Evolutionary conservation across 1,140 invertebrate genomes (phyloP).

Genomic region (Drosophila seguyi): DNA sequence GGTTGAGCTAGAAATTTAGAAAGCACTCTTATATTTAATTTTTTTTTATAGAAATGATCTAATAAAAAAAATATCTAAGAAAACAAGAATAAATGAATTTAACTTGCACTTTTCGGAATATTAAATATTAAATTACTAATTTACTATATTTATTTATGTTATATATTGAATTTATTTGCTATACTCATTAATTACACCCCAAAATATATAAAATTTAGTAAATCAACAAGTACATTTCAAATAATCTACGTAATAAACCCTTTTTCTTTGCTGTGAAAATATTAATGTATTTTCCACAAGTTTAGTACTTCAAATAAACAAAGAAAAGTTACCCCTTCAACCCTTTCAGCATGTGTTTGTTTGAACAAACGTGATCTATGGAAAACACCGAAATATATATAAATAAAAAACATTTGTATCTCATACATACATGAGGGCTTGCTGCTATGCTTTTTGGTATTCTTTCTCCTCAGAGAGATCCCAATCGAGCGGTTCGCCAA

Average conservation of each 20-base stretch:
- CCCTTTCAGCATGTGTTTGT: constrained; percentile 18
- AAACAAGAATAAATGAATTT: no score
- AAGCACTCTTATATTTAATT: no score
- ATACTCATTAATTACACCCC: no score
- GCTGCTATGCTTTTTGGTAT: not conserved
- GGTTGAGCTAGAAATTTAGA: not conserved
- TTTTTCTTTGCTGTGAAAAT: constrained; percentile 15
- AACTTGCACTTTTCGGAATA: no score
- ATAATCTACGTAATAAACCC: not conserved
- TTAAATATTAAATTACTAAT: no score
- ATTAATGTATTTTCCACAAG: constrained; percentile 18
- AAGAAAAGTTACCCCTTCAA: constrained; percentile 7
- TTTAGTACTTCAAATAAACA: constrained; percentile 14
- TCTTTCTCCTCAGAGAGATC: constrained; percentile 45
- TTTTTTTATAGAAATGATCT: not conserved
- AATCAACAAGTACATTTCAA: not conserved
- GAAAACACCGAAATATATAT: constrained; percentile 18
- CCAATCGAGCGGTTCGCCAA: constrained; percentile 46
- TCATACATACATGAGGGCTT: constrained; percentile 26
- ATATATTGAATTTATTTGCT: no score
- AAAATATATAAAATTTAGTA: not conserved
- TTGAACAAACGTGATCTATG: constrained; percentile 29
- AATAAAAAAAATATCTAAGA: not conserved
- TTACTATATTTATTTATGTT: no score
- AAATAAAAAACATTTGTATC: constrained; percentile 11